Evolutionary conservation across 2,113 vertebrate genomes (phyloP), one percentile per base, ranked within the genome.

Genomic region (Corvus cornix): DNA sequence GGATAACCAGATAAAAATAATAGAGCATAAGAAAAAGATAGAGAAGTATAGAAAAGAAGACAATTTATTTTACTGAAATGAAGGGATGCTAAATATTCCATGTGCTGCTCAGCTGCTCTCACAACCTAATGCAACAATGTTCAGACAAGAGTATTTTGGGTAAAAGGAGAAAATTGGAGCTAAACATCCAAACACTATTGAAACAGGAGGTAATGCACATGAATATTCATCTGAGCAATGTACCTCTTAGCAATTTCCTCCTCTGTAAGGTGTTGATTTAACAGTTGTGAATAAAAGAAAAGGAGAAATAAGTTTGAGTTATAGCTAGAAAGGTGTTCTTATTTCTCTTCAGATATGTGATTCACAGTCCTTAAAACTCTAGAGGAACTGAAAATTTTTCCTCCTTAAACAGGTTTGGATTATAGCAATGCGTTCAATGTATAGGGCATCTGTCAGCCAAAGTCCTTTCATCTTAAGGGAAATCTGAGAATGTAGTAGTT

Each of bases 401-500:
- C 7, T 74, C n/a, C 75, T 84, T 49, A 26, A 49, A 64, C 28
- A 79, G 30, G 49, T 30, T 85, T 83, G 58, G 35, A 46, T 81
- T 85, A 49, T n/a, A 95, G 35, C 46, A 97, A 76, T 85, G 43
- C 13, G 89, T 83, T 96, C 69, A 64, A 89, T 80, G 87, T 84
- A 78, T 13, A 82, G 59, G 56, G 64, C 87, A 97, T 87, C 86
- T 89, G 66, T 87, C 95, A 95, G 72, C 39, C 49, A n/a, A 89
- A 93, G 44, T 79, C 24, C 58, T 95, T 96, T 96, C 74, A 91
- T 95, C 84, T 87, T 83, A 72, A 94, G 67, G 56, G 63, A 91
- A 89, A 96, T 86, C 87, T 87, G 53, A 94, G 78, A 82, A 90
- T 74, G 85, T 70, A 95, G 89, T 87, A 84, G 90, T 78, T 92